Base-by-base conservation (phyloP, 2,113 vertebrate species). In the Cardinalis cardinalis region DNA sequence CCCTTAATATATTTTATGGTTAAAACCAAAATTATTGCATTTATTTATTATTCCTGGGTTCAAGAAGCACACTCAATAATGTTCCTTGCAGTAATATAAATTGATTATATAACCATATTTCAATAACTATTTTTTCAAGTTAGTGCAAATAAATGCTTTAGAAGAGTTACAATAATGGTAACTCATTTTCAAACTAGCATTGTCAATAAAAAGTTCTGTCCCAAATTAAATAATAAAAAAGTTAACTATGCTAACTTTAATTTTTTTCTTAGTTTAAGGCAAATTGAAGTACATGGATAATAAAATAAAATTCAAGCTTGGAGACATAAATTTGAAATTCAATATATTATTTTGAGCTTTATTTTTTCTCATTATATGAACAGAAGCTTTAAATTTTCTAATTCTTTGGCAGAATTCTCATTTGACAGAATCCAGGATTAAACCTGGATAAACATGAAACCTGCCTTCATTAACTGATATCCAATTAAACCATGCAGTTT, bases 381-480 rank as follows among this genome's bases (percentile, higher is more conserved):
- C 16, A 75, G 12, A 44, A 72, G 28, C 49, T 76, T 94, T 65
- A 52, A 72, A 64, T 80, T 79, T 46, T 13, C 20, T 76, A 51
- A 81, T 78, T 74, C 36, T 3, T 0, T 55, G 12, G 31, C 43
- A 72, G 24, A 40, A n/a, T 43, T 80, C 38, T 74, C 17, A 23
- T 69, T 64, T 89, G 72, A 66, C 26, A 58, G 63, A 89, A 77
- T 66, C 12, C 61, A 70, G 79, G 90, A 93, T 86, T 92, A 94
- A 92, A 87, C 61, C 43, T 58, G 15, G 48, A 78, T 26, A 46
- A 85, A 85, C 40, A 36, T 64, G 51, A 46, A 91, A 66, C 85
- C 78, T 92, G 46, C 76, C 59, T 92, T 90, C 80, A 83, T 89
- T 95, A 90, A 52, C 59, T 91, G 70, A 73, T 66, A 66, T 74